Evolutionary conservation across 2,888 invertebrate species (phyloP).

Genomic region (Dromius quadrimaculatus): DNA sequence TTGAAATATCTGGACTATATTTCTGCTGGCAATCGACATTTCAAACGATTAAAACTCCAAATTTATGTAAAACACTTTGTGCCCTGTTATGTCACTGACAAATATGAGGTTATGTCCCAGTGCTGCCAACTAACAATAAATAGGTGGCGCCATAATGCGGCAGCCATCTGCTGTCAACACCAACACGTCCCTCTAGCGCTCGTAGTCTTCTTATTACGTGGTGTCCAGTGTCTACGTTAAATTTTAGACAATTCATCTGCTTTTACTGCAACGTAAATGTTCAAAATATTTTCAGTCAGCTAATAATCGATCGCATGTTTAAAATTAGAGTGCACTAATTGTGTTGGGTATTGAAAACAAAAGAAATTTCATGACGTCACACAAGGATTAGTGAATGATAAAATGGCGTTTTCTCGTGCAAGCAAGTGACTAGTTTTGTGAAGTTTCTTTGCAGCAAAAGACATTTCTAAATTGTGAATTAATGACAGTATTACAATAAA

Average conservation of each 20-base stretch:
- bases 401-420: slow-evolving; percentile 70
- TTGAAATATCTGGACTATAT: slow-evolving; percentile 52
- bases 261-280: slow-evolving; percentile 27
- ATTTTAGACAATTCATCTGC: slow-evolving; percentile 37
- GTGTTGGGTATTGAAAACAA: slow-evolving; percentile 39
- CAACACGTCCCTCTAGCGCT: slow-evolving; percentile 31
- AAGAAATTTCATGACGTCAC: slow-evolving; percentile 51
- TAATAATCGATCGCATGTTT: slow-evolving; percentile 17
- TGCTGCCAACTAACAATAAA: no score
- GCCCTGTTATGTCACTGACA: slow-evolving; percentile 47
- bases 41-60: slow-evolving; percentile 4
- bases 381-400: slow-evolving; percentile 51
- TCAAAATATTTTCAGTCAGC: slow-evolving; percentile 32
- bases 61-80: slow-evolving; percentile 26
- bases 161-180: slow-evolving; percentile 40
- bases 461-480: slow-evolving; percentile 63
- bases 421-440: slow-evolving; percentile 67
- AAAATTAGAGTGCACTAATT: slow-evolving; percentile 41
- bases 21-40: slow-evolving; percentile 59
- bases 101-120: no score
- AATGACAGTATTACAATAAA: slow-evolving; percentile 57
- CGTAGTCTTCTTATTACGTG: slow-evolving; percentile 44
- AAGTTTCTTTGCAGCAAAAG: slow-evolving; percentile 62
- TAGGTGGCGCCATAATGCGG: slow-evolving; percentile 5
- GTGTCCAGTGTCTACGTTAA: slow-evolving; percentile 42